Percentiles rank a stretch among this genome's conserved stretches.
Conservation (phyloP, 2,888 invertebrate species). For the Periphyllus acericola region DNA sequence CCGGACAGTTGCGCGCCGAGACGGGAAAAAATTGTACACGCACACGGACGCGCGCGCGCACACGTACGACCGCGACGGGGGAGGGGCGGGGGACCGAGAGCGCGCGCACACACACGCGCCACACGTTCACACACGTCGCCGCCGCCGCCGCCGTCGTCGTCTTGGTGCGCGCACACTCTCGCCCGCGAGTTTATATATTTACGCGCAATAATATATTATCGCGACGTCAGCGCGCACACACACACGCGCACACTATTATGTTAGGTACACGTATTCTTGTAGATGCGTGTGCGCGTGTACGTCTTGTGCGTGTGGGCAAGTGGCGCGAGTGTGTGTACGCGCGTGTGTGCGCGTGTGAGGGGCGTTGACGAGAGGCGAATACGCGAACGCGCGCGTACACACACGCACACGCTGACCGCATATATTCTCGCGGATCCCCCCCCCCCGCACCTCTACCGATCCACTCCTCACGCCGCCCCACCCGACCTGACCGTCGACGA, state of each 20-base stretch:
- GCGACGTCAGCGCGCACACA: too few relatives aligned
- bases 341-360: not conserved
- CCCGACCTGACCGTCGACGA: not conserved
- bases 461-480: too few relatives aligned
- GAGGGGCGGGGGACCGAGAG: not conserved
- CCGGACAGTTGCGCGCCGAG: constrained; percentile 17
- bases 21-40: constrained; percentile 27
- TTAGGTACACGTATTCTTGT: too few relatives aligned
- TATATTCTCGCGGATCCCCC: not conserved
- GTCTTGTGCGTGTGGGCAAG: not conserved
- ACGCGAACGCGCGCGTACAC: not conserved
- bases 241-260: not conserved
- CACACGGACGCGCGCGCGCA: not conserved
- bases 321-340: not conserved
- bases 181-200: too few relatives aligned
- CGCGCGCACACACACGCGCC: not conserved
- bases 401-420: constrained; percentile 45
- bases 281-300: too few relatives aligned
- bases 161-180: too few relatives aligned
- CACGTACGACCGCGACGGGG: too few relatives aligned
- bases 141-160: too few relatives aligned
- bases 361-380: not conserved
- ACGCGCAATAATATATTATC: not conserved
- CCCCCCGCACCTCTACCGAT: too few relatives aligned
- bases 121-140: not conserved